phyloP scores from a whole-genome alignment of 2,113 vertebrate species.

The Sula dactylatra region DNA sequence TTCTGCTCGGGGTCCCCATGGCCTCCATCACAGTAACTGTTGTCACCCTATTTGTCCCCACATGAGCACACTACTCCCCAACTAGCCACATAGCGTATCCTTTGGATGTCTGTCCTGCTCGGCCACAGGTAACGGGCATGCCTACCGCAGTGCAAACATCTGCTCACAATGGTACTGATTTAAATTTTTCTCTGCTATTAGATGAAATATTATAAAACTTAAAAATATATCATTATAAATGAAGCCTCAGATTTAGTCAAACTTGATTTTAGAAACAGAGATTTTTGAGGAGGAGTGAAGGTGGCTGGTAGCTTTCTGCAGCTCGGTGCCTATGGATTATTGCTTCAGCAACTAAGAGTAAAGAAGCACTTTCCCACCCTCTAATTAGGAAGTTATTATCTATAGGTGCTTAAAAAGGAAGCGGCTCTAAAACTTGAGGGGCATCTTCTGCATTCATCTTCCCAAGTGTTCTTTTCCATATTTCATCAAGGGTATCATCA shows the following conservation, averaged over 20 bases:
- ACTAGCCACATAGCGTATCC: fast-evolving
- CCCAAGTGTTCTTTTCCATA: not conserved
- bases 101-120: not conserved
- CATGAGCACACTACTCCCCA: fast-evolving
- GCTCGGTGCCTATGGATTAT: fast-evolving
- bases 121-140: fast-evolving
- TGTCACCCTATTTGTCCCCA: not conserved
- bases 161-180: not conserved
- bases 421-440: not conserved
- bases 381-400: not conserved
- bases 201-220: not conserved
- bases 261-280: not conserved
- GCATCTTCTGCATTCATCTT: not conserved
- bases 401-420: not conserved
- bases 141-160: fast-evolving
- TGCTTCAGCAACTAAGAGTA: not conserved
- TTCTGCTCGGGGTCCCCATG: not conserved
- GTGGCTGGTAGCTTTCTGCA: not conserved
- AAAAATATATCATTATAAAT: not conserved
- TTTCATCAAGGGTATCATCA: not conserved
- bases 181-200: not conserved
- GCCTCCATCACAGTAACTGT: not conserved
- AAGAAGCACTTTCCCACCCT: not conserved
- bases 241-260: not conserved
- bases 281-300: not conserved